Base-by-base conservation (phyloP, 2,113 vertebrate genomes). In the Cryptotis parvus region DNA sequence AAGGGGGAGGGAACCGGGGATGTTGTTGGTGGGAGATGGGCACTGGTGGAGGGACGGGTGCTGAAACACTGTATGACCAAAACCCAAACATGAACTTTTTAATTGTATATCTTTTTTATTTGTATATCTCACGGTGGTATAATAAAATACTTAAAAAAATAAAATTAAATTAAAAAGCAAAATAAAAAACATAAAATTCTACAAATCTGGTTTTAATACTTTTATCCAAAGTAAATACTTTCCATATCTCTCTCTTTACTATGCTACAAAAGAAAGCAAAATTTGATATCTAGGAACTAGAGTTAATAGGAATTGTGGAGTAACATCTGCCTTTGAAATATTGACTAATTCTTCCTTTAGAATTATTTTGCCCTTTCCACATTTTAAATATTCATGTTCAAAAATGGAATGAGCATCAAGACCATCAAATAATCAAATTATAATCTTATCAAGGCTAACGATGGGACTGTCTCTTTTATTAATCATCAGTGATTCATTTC, bases 301-400 rank as follows among this genome's bases (percentile, higher is more conserved):
- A 94, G 33, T 96, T 96, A 91, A 68, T 4, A 65, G 66, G 90
- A 86, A 95, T 55, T 87, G 15, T 80, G 94, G 95, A 95, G 65
- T 76, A 94, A 89, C 72, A 9, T 65, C 16, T 88, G 85, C 65
- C 89, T 22, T 92, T 96, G 96, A 96, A 95, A 97, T 92, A 95
- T 72, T 95, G 95, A 96, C 95, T 93, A 84, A 91, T 95, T 97
- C 11, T 94, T 95, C 92, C 79, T 90, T 1, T 26, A 87, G 93
- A 97, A 97, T 97, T 96, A 96, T 90, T 92, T 92, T 96, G 92
- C 85, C 80, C 85, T 94, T 95, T 73, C 65, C 96, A 93, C 89
- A 91, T 87, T 96, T 98, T 97, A 98, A 98, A 98, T 97, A 98
- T 98, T 98, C 97, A 98, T 97, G 92, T 27, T 78, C 95, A 31